A percentile compares a stretch with the other conserved stretches of the same genome.
Conservation (phyloP, 2,113 vertebrate species). For the Verasper variegatus region DNA sequence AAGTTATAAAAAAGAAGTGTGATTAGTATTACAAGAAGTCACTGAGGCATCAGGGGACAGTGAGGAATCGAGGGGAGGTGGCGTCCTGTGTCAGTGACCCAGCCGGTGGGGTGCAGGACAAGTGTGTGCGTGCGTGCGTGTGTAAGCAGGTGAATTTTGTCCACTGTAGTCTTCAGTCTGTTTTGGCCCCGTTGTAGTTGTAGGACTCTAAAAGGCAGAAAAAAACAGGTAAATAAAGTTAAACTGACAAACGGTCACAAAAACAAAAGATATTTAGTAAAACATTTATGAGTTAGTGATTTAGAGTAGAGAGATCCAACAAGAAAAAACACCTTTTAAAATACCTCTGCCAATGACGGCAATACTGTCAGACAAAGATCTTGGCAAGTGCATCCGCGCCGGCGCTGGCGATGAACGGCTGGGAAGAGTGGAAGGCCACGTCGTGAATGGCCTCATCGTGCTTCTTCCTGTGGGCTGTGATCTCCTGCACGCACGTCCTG, state of each 20-base stretch:
- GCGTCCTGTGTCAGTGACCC: conserved; percentile 72
- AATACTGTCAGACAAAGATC: conserved; percentile 87
- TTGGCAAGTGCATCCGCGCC: conserved; percentile 92
- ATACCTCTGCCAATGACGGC: conserved; percentile 13
- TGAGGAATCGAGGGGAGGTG: conserved; percentile 45
- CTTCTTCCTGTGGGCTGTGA: conserved; percentile 93
- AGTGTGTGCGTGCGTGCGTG: conserved; percentile 27
- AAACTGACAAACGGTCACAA: background rate
- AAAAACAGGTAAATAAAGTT: conserved; percentile 8
- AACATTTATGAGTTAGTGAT: background rate
- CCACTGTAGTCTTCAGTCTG: conserved; percentile 70
- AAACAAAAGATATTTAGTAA: background rate
- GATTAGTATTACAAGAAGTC: conserved; percentile 79
- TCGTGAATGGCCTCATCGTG: conserved; percentile 94
- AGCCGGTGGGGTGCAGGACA: conserved; percentile 78
- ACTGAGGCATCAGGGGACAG: conserved; percentile 76
- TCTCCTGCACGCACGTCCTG: conserved; percentile 93
- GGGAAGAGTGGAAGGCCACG: conserved; percentile 91
- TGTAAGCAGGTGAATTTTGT: conserved; percentile 48
- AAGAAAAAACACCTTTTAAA: background rate
- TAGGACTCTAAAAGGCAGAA: conserved; percentile 52
- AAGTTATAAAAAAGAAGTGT: conserved; percentile 72
- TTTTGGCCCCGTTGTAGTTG: conserved; percentile 66
- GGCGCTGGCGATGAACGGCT: conserved; percentile 90
- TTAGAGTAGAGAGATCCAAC: background rate